Evolutionary conservation across 2,888 invertebrate species (phyloP).

Genomic region (Copidosoma aretas): DNA sequence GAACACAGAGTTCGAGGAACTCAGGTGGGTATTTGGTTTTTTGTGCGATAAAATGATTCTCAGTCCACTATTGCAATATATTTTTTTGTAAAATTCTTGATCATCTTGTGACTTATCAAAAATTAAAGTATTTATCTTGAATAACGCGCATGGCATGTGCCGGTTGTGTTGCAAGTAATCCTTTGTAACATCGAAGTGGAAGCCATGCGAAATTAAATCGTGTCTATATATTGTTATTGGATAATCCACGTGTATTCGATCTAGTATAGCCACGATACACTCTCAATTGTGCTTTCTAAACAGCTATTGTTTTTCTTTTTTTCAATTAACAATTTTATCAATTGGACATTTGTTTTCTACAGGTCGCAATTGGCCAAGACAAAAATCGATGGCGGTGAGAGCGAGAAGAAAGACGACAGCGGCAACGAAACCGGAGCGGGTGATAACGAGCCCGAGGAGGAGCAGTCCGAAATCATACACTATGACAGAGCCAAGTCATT

Average conservation of each 20-base stretch:
- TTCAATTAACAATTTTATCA: neutral
- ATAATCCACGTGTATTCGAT: slow-evolving; percentile 45
- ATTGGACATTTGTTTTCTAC: slow-evolving; percentile 9
- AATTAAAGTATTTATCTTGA: neutral
- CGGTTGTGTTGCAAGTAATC: slow-evolving; percentile 51
- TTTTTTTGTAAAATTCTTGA: no score
- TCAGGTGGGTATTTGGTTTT: slow-evolving; percentile 64
- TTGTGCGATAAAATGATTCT: no score
- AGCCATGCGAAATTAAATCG: slow-evolving; percentile 54
- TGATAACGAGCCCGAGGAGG: slow-evolving; percentile 81
- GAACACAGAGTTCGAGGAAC: slow-evolving; percentile 94
- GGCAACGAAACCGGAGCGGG: slow-evolving; percentile 89
- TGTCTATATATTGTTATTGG: slow-evolving; percentile 31
- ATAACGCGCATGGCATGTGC: slow-evolving; percentile 51
- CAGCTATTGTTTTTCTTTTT: neutral
- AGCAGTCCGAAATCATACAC: slow-evolving; percentile 74
- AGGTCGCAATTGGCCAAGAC: slow-evolving; percentile 83
- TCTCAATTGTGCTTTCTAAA: slow-evolving; percentile 3
- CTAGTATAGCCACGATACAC: slow-evolving; percentile 53
- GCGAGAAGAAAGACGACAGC: slow-evolving; percentile 87
- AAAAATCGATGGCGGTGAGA: slow-evolving; percentile 71
- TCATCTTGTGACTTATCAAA: no score
- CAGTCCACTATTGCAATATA: no score
- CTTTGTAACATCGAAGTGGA: slow-evolving; percentile 54
- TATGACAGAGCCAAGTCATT: slow-evolving; percentile 98